phyloP scores from a whole-genome alignment of 1,140 invertebrate genomes.

The Drosophila saltans region DNA sequence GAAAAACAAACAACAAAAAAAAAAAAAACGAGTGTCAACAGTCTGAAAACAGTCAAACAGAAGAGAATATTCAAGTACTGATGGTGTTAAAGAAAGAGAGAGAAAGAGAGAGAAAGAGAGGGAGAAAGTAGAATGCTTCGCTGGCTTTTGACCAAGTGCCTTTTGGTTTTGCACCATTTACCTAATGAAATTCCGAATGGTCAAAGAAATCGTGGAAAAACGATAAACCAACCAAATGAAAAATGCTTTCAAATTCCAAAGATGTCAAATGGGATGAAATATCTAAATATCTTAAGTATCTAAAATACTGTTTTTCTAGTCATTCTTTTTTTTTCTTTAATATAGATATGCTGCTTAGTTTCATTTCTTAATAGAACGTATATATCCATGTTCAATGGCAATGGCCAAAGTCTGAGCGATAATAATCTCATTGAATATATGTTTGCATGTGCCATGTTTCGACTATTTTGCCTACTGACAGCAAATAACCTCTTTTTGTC shows the following conservation, averaged over 20 bases:
- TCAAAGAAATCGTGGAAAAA: constrained; percentile 2
- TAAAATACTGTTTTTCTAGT: too few relatives aligned
- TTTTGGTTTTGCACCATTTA: constrained; percentile 1
- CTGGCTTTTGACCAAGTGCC: too few relatives aligned
- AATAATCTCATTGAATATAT: constrained; percentile 2
- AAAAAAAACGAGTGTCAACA: background rate
- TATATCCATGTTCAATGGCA: background rate
- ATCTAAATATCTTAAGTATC: background rate
- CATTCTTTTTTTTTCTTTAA: too few relatives aligned
- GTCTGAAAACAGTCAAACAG: background rate
- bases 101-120: too few relatives aligned
- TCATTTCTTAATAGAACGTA: too few relatives aligned
- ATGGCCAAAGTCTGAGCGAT: background rate
- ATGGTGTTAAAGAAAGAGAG: background rate
- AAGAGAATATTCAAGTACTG: background rate
- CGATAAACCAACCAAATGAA: background rate
- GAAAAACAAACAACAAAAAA: background rate
- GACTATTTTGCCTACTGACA: constrained; percentile 1
- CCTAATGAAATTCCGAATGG: constrained; percentile 7
- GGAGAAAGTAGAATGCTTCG: too few relatives aligned
- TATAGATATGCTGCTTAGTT: too few relatives aligned
- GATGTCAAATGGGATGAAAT: background rate
- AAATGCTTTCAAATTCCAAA: constrained; percentile 7
- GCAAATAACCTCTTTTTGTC: too few relatives aligned
- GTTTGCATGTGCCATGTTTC: background rate